Conservation (phyloP, 92 coral and sea anemone genomes). For the Montipora capitata region DNA sequence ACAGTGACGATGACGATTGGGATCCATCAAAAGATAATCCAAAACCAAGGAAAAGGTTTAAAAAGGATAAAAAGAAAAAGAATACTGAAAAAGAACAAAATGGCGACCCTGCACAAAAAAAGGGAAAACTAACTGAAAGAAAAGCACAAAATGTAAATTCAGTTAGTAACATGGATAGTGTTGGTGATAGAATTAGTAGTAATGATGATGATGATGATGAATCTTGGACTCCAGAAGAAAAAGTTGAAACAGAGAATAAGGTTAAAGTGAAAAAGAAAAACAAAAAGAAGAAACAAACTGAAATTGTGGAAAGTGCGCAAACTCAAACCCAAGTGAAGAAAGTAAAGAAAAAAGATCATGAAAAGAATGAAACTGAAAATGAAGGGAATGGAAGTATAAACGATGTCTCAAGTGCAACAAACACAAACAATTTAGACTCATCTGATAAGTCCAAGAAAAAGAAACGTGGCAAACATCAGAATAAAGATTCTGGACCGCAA, state of each 20-base stretch:
- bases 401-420: neutral
- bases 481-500: neutral
- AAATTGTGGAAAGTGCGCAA: constrained; percentile 19
- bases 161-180: neutral
- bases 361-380: neutral
- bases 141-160: neutral
- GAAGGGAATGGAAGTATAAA: neutral
- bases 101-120: neutral
- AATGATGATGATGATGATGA: constrained; percentile 20
- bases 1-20: constrained; percentile 94
- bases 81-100: constrained; percentile 44
- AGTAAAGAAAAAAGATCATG: constrained; percentile 22
- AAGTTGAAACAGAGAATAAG: constrained; percentile 40
- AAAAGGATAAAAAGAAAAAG: constrained; percentile 49
- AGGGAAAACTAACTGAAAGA: neutral
- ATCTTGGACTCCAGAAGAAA: constrained; percentile 36
- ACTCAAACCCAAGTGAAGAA: constrained; percentile 49
- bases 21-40: constrained; percentile 91
- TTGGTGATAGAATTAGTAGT: neutral
- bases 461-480: neutral
- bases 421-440: neutral
- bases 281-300: constrained; percentile 43
- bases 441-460: neutral
- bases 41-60: constrained; percentile 65
- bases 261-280: constrained; percentile 25